Evolutionary conservation across 2,113 vertebrate genomes (phyloP), one percentile per base, ranked within the genome.

Genomic region (Pantherophis guttatus): DNA sequence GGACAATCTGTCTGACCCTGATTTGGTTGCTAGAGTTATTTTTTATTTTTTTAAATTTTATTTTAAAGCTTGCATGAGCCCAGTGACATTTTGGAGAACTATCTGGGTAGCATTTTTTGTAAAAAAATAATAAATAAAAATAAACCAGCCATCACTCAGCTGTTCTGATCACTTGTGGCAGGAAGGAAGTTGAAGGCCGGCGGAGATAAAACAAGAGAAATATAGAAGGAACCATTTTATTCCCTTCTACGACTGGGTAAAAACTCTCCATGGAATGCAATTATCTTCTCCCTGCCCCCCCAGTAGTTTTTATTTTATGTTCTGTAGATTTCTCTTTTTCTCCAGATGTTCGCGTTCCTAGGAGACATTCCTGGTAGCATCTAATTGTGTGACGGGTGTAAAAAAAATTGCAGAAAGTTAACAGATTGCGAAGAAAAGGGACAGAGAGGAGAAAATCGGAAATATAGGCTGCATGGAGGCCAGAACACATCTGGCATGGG

Each of bases 91-190:
- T 54, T 33, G 21, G 19, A 91, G 17, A 95, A 94, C 85, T 1
- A 8, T n/a, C 17, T 7, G 19, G 17, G 48, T 53, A 12, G 44
- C 15, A 6, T 92, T 62, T 92, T 17, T 39, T 19, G 3, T 57
- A 57, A 58, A 19, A 8, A 2, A 59, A 0, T 8, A 58, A 58
- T 8, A 59, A 23, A 58, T 24, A 62, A 26, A 62, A 26, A 62
- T 57, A 26, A 62, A 21, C 58, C 19, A 87, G 54, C 33, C 10
- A 11, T 88, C 59, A 5, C 52, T 19, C 53, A 11, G 33, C 62
- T 57, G 33, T 81, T 62, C 33, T 23, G 95, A 96, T 94, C 94
- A 92, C 94, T 96, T 94, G 94, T 94, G 94, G n/a, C 58, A 88
- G n/a, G 48, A 23, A 75, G 87, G 75, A 75, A 95, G 44, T 52